Evolutionary conservation across 2,888 invertebrate species (phyloP).

Genomic region (Hypomecis atomaria): DNA sequence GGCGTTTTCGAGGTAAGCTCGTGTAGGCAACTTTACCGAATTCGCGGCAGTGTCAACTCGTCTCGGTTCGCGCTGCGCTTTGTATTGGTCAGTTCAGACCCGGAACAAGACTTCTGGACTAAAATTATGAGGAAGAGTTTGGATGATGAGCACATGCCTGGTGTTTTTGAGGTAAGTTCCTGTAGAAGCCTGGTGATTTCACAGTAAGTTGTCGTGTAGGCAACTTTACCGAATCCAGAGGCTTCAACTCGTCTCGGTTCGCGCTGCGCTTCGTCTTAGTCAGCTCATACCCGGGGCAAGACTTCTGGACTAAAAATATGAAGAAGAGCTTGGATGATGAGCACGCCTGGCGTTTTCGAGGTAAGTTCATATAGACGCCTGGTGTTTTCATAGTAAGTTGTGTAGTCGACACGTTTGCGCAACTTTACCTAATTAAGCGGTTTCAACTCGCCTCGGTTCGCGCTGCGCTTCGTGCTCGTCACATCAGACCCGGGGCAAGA

Average conservation of each 20-base stretch:
- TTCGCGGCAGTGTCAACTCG: constrained; percentile 72
- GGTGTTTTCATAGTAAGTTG: constrained; percentile 78
- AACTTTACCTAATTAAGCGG: constrained; percentile 71
- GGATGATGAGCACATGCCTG: constrained; percentile 91
- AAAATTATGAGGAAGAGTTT: constrained; percentile 81
- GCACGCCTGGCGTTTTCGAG: constrained; percentile 89
- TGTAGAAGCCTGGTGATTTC: too few relatives aligned
- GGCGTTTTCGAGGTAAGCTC: constrained; percentile 88
- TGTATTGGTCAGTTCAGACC: constrained; percentile 78
- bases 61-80: constrained; percentile 86
- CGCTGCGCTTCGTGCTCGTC: constrained; percentile 83
- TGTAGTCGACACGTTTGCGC: constrained; percentile 47
- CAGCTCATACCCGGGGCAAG: constrained; percentile 67
- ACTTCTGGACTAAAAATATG: constrained; percentile 68
- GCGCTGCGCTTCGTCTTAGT: constrained; percentile 82
- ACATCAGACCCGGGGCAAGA: constrained; percentile 68
- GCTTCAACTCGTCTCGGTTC: constrained; percentile 82
- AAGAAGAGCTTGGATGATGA: constrained; percentile 88
- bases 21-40: constrained; percentile 76
- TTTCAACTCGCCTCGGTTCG: constrained; percentile 85
- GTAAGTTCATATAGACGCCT: constrained; percentile 89
- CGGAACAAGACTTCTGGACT: constrained; percentile 61
- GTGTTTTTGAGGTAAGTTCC: constrained; percentile 88
- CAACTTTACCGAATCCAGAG: constrained; percentile 71
- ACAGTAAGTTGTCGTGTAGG: too few relatives aligned